These are phyloP conservation scores for Thinocorus orbignyianus DNA, from an alignment of 2,113 vertebrate genomes.

Conservation along the genomic window DNA sequence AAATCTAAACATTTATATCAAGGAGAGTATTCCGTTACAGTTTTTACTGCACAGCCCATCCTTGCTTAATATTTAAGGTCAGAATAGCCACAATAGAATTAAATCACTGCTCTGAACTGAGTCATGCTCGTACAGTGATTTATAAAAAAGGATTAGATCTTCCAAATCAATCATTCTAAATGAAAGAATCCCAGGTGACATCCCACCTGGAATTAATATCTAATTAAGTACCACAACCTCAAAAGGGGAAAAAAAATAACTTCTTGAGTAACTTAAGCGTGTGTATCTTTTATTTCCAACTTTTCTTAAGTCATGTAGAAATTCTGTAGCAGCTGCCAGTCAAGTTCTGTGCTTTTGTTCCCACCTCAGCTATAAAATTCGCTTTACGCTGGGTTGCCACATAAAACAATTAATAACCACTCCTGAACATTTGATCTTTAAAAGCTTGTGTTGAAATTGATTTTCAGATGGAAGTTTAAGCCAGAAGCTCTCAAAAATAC, in stretches of 20 bases:
- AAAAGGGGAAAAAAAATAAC: not conserved
- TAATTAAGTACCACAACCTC: slow-evolving; percentile 26
- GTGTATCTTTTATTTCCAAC: not conserved
- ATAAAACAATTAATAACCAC: not conserved
- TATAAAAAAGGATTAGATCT: slow-evolving; percentile 26
- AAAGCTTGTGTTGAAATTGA: not conserved
- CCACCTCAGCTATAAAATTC: not conserved
- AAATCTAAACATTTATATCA: not conserved
- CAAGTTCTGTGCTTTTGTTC: not conserved
- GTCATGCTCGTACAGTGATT: slow-evolving; percentile 38
- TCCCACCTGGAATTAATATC: slow-evolving; percentile 60
- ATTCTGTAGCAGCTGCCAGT: not conserved
- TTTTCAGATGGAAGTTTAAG: not conserved
- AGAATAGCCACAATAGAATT: slow-evolving; percentile 13
- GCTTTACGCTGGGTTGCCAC: not conserved
- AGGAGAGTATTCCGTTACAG: not conserved
- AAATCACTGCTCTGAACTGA: slow-evolving; percentile 8
- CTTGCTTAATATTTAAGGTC: not conserved
- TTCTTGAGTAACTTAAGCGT: not conserved
- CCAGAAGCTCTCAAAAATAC: not conserved
- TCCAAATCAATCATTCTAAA: slow-evolving; percentile 58
- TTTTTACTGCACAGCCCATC: not conserved
- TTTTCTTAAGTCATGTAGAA: not conserved
- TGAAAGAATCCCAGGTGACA: slow-evolving; percentile 55
- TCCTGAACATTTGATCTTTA: not conserved